Percentiles rank a stretch among this genome's conserved stretches.
phyloP scores from a whole-genome alignment of 2,113 vertebrate genomes.

The Chloropsis cyanopogon region DNA sequence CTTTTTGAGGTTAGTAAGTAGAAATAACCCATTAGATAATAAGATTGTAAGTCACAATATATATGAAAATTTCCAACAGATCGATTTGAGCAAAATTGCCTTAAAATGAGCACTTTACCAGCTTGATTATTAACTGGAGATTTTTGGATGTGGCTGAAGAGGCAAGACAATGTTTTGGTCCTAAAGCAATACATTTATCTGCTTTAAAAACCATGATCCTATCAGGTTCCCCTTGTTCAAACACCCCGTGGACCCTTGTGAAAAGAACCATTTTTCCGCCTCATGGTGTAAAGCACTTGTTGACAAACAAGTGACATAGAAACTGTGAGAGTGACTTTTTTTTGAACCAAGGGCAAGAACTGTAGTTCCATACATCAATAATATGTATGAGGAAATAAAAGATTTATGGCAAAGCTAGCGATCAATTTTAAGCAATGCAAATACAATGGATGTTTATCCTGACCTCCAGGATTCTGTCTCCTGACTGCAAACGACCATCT shows the following conservation, averaged over 20 bases:
- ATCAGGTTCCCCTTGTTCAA: neutral
- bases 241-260: neutral
- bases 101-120: neutral
- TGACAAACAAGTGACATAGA: neutral
- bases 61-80: neutral
- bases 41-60: neutral
- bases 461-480: conserved; percentile 96
- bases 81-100: neutral
- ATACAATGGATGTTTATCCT: neutral
- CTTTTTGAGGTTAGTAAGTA: conserved; percentile 8
- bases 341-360: neutral
- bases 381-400: neutral
- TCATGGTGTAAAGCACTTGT: neutral
- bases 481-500: conserved; percentile 93
- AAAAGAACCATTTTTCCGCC: neutral
- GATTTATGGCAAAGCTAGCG: neutral
- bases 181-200: neutral
- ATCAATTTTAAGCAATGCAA: neutral
- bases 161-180: neutral
- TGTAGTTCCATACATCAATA: neutral
- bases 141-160: neutral
- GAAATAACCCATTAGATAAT: neutral
- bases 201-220: neutral
- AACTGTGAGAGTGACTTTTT: neutral
- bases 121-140: neutral